Evolutionary conservation across 1,140 invertebrate genomes (phyloP), one percentile per base, ranked within the genome.

Genomic region (Drosophila rhopaloa): DNA sequence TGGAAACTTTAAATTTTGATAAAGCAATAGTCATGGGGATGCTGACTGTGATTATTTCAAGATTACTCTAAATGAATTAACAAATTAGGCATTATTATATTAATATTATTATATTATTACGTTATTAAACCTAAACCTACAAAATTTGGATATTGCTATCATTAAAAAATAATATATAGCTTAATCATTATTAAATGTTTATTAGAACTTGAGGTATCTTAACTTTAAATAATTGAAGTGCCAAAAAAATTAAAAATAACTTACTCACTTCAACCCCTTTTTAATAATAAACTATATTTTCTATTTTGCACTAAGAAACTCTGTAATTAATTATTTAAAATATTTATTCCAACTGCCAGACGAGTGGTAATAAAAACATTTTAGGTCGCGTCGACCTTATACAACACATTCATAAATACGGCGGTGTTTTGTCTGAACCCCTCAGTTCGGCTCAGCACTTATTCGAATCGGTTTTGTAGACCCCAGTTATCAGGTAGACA

Each of bases 401-500:
- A 80, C 82, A 86, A 82, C 46, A 24, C 29, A 48, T 19, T 57
- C 41, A 44, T 71, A 81, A 62, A 50, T 63, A 50, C 38, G 68
- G 79, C 56, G 51, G 55, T 54, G 44, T 55, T 56, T 24, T 74
- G 74, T 78, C 74, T 75, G 57, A 38, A 55, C 59, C 27, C 29
- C 16, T 63, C 60, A 75, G 59, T 75, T 50, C 8, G 27, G 44
- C 14, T 44, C 29, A 32, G 46, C 55, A 60, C 13, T 38, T 59
- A 47, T 35, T 56, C 40, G 41, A 43, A 37, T 43, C 40, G 44
- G 41, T 46, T 47, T 54, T 35, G 50, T 19, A 11, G 50, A 37
- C 1, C 32, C 19, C 27, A 63, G 35, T 73, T 61, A 82, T 83
- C 80, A 76, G 71, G 78, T 79, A 55, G 71, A 75, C 66, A 61